phyloP scores from a whole-genome alignment of 2,113 vertebrate species.

The Spilogale gracilis region DNA sequence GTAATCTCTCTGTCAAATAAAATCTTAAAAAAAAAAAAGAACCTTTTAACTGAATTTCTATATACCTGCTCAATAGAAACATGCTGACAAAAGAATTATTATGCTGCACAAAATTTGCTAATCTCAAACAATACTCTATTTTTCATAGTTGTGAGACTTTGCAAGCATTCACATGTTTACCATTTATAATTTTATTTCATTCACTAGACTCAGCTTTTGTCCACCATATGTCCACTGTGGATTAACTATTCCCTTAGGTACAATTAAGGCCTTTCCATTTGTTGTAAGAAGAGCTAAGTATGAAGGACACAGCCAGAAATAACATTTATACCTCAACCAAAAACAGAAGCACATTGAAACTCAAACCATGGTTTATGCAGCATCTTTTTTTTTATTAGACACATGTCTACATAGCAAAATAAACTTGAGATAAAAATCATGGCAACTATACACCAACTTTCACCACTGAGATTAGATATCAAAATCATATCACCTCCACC shows the following conservation, averaged over 20 bases:
- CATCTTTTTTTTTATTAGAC: slow-evolving; percentile 95
- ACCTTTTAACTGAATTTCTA: slow-evolving; percentile 56
- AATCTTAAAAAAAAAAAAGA: not conserved
- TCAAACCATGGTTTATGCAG: slow-evolving; percentile 91
- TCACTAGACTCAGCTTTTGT: slow-evolving; percentile 95
- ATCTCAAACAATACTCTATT: slow-evolving; percentile 72
- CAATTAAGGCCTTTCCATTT: slow-evolving; percentile 97
- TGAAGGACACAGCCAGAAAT: slow-evolving; percentile 95
- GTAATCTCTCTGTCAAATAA: too few species aligned
- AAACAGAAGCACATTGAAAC: slow-evolving; percentile 97
- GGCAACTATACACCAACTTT: slow-evolving; percentile 82
- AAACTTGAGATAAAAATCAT: slow-evolving; percentile 91
- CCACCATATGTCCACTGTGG: slow-evolving; percentile 95
- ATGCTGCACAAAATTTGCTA: slow-evolving; percentile 74
- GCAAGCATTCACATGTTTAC: slow-evolving; percentile 92
- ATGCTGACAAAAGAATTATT: slow-evolving; percentile 73
- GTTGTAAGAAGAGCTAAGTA: slow-evolving; percentile 98
- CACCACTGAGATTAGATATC: slow-evolving; percentile 80
- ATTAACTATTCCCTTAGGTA: slow-evolving; percentile 94
- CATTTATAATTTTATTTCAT: slow-evolving; percentile 92
- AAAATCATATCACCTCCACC: slow-evolving; percentile 76
- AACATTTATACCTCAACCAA: slow-evolving; percentile 97
- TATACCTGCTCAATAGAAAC: slow-evolving; percentile 43
- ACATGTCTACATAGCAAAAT: slow-evolving; percentile 89
- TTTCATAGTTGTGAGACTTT: slow-evolving; percentile 85